A percentile compares a stretch with the other conserved stretches of the same genome.
Evolutionary conservation across 2,888 invertebrate species (phyloP).

Genomic region (Ichneumon xanthorius): DNA sequence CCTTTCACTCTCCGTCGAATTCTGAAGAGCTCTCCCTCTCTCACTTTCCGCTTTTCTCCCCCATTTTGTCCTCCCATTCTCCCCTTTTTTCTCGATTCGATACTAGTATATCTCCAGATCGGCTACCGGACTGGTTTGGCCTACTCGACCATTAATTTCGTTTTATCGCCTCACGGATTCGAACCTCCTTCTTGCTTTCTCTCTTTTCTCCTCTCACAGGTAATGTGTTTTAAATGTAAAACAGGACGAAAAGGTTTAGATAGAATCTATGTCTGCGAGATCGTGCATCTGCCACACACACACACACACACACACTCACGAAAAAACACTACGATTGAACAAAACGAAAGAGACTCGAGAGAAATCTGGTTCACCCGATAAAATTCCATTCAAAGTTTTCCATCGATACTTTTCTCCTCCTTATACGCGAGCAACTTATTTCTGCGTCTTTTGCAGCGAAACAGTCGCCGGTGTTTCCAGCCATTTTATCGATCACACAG

Average conservation of each 20-base stretch:
- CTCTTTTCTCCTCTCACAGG: slow-evolving; percentile 60
- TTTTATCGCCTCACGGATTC: slow-evolving; percentile 83
- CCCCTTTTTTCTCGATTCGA: slow-evolving; percentile 72
- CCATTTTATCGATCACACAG: slow-evolving; percentile 6
- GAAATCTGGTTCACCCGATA: slow-evolving; percentile 76
- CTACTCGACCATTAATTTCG: slow-evolving; percentile 83
- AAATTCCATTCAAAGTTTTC: slow-evolving; percentile 82
- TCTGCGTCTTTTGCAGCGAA: background rate
- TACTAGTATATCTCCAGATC: slow-evolving; percentile 80
- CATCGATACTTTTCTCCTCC: slow-evolving; percentile 61
- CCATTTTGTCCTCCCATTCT: slow-evolving; percentile 55
- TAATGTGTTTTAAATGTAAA: slow-evolving; percentile 85
- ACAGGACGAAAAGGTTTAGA: slow-evolving; percentile 82
- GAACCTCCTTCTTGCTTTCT: slow-evolving; percentile 73
- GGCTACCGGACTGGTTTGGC: slow-evolving; percentile 71
- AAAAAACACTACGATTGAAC: slow-evolving; percentile 33
- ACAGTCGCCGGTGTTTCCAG: slow-evolving; percentile 9
- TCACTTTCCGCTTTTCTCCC: slow-evolving; percentile 63
- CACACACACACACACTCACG: background rate
- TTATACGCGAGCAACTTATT: slow-evolving; percentile 1
- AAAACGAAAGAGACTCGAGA: slow-evolving; percentile 53
- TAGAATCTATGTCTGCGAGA: slow-evolving; percentile 57
- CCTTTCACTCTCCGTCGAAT: slow-evolving; percentile 50
- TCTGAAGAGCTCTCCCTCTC: slow-evolving; percentile 60
- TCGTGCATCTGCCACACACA: slow-evolving; percentile 16